Base-by-base conservation (phyloP, 2,797 vertebrate species). In the Hirundo rustica region DNA sequence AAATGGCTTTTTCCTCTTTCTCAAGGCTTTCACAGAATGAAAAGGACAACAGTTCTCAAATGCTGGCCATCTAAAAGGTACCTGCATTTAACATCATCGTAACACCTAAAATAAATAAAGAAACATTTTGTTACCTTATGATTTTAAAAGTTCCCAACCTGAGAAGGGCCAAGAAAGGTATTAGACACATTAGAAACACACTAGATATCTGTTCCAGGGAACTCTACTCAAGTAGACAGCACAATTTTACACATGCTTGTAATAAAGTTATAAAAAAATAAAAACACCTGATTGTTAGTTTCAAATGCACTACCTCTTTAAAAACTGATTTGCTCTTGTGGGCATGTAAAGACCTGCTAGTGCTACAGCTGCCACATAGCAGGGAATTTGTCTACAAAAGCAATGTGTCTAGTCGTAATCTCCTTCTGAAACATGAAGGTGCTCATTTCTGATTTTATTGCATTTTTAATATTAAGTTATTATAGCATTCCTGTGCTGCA, bases 381-480 rank as follows among this genome's bases (percentile, higher is more conserved):
- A 74, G 48, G 77, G 57, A 85, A 91, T 89, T 45, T 64, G 58
- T 62, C 75, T 79, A 47, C 73, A 89, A 89, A 82, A 83, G 58
- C 34, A 87, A 85, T 9, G 75, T 10, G 15, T 93, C 82, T 91
- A 89, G 70, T 75, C 8, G 32, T 58, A 74, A 93, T 68, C 62
- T 73, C 70, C 70, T 89, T 84, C 48, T 85, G 47, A 60, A 84
- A 82, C 65, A 68, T 5, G 30, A 93, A 87, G 30, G 30, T 70
- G 76, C 89, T 93, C 72, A 93, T 89, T 93, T 76, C 74, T 79
- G 55, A 88, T 91, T 95, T 96, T 72, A 92, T 29, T 85, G 61
- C 73, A 79, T 91, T 80, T 85, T 79, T 92, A 95, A 72, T 81
- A 92, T 74, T 93, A 96, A 95, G 75, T 92, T 66, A 90, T 77